Percentiles rank a stretch among this genome's conserved stretches.
These are phyloP conservation scores for Dolichallabes microphthalmus DNA, from an alignment of 2,113 vertebrate genomes.

Conservation along the genomic window DNA sequence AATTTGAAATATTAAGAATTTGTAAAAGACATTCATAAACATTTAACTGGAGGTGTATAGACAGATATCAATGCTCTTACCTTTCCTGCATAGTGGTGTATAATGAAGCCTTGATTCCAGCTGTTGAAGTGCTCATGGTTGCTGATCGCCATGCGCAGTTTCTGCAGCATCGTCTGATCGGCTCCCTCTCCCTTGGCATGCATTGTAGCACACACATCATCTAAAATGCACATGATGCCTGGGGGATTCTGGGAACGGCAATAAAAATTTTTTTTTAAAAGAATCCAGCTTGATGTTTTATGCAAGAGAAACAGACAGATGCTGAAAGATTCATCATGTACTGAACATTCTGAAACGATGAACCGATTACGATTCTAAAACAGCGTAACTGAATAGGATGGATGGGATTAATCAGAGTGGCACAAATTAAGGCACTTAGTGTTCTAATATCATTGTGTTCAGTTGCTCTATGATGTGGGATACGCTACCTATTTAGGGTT, in stretches of 20 bases:
- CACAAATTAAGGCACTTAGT: neutral
- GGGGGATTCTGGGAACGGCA: conserved; percentile 82
- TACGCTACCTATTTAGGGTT: neutral
- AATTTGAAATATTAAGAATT: neutral
- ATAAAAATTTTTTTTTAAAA: neutral
- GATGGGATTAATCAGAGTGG: neutral
- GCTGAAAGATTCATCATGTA: neutral
- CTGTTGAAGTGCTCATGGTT: conserved; percentile 99
- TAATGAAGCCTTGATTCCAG: conserved; percentile 99
- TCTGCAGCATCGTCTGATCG: conserved; percentile 95
- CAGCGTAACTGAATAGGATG: neutral
- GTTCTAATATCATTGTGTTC: neutral
- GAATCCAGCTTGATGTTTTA: neutral
- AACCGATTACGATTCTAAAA: neutral
- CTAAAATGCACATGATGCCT: conserved; percentile 94
- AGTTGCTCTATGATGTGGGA: neutral
- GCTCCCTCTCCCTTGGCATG: conserved; percentile 94
- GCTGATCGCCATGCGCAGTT: conserved; percentile 91
- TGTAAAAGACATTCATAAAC: neutral
- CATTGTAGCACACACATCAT: conserved; percentile 98
- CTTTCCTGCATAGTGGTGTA: conserved; percentile 98
- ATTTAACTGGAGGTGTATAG: neutral
- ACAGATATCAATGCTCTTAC: conserved; percentile 58
- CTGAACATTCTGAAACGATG: neutral
- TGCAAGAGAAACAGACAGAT: neutral